These are phyloP conservation scores for Tetanocera ferruginea DNA, from an alignment of 2,888 invertebrate genomes.

Conservation along the genomic window DNA sequence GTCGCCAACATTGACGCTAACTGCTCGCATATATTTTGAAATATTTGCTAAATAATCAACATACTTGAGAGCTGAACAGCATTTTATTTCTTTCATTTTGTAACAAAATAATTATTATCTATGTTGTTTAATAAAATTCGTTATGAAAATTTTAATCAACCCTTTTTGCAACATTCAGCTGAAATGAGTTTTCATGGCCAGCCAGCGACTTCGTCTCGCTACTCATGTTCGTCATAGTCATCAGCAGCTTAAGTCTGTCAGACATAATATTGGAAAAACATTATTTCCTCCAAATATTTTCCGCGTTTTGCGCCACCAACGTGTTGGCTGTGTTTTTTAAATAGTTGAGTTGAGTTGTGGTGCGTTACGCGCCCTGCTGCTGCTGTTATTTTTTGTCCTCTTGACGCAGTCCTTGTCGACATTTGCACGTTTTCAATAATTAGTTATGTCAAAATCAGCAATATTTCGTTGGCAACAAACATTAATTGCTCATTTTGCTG, in stretches of 20 bases:
- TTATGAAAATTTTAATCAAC: slow-evolving; percentile 11
- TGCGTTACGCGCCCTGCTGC: slow-evolving; percentile 1
- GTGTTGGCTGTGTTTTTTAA: background rate
- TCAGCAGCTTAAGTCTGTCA: slow-evolving; percentile 37
- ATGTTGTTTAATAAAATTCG: background rate
- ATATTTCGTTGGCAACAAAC: slow-evolving; percentile 30
- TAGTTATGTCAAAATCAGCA: slow-evolving; percentile 56
- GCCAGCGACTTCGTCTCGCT: slow-evolving; percentile 1
- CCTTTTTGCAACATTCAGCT: background rate
- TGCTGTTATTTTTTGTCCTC: slow-evolving; percentile 24
- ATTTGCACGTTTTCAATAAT: slow-evolving; percentile 51
- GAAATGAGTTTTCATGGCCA: background rate
- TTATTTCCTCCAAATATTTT: slow-evolving; percentile 36
- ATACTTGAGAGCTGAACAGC: background rate
- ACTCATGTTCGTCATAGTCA: slow-evolving; percentile 3
- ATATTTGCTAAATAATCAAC: background rate
- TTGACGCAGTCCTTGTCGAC: slow-evolving; percentile 42
- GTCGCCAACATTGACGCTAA: background rate
- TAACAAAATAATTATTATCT: slow-evolving; percentile 19
- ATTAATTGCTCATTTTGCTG: slow-evolving; percentile 22
- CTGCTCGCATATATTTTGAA: background rate
- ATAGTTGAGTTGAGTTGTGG: background rate
- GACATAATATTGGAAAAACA: slow-evolving; percentile 45
- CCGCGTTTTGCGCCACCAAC: slow-evolving; percentile 1
- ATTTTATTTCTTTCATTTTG: slow-evolving; percentile 21